Evolutionary conservation across 2,888 invertebrate species (phyloP).

Genomic region (Muschampia plurimacula): DNA sequence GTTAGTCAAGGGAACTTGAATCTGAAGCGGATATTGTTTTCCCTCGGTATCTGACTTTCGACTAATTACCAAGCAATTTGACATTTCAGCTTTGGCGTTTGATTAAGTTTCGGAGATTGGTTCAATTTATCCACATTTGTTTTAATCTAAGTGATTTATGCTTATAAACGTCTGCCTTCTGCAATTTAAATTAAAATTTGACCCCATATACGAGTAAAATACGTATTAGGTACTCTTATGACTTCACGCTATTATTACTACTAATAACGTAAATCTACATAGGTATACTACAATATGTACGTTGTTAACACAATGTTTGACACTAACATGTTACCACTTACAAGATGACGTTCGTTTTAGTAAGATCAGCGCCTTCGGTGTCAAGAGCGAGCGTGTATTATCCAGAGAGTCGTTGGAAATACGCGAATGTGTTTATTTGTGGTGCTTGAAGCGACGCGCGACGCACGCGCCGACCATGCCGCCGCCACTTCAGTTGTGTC

Average conservation of each 20-base stretch:
- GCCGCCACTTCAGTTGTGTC: conserved; percentile 70
- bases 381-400: conserved; percentile 35
- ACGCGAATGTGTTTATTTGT: conserved; percentile 77
- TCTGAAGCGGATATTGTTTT: conserved; percentile 19
- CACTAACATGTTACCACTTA: conserved; percentile 10
- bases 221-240: too few relatives aligned
- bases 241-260: not conserved
- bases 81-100: conserved; percentile 7
- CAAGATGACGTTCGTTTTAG: conserved; percentile 16
- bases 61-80: conserved; percentile 21
- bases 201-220: too few relatives aligned
- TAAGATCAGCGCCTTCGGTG: conserved; percentile 17
- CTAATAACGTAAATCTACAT: not conserved
- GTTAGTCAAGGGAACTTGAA: conserved; percentile 15
- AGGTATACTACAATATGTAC: too few relatives aligned
- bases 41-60: conserved; percentile 1
- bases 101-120: conserved; percentile 24
- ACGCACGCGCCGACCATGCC: conserved; percentile 73
- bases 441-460: conserved; percentile 68
- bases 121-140: conserved; percentile 12
- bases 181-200: not conserved
- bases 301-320: conserved; percentile 15
- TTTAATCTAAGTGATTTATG: conserved; percentile 10
- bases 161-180: conserved; percentile 2
- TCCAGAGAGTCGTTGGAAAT: conserved; percentile 32